Evolutionary conservation across 2,888 invertebrate genomes (phyloP).

Genomic region (Cephus runcator): DNA sequence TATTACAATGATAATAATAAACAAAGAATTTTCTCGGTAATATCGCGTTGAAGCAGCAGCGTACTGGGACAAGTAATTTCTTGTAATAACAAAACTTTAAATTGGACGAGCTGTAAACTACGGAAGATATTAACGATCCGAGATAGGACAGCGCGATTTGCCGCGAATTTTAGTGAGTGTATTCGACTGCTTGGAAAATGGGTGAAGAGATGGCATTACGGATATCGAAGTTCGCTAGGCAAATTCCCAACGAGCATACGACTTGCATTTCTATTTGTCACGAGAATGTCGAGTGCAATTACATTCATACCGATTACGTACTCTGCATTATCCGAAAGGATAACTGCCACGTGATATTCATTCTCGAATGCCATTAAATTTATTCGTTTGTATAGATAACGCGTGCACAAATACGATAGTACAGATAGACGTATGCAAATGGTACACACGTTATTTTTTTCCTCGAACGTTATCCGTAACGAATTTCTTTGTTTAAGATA

Average conservation of each 20-base stretch:
- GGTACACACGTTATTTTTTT: background rate
- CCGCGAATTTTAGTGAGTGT: background rate
- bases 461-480: background rate
- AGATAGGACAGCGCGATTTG: conserved; percentile 1
- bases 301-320: conserved; percentile 19
- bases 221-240: background rate
- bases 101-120: conserved; percentile 31
- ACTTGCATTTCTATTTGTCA: background rate
- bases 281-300: conserved; percentile 8
- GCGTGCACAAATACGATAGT: too few relatives aligned
- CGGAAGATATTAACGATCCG: conserved; percentile 20
- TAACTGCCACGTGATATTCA: background rate
- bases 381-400: background rate
- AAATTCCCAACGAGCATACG: background rate
- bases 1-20: background rate
- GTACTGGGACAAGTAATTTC: conserved; percentile 16
- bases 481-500: background rate
- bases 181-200: background rate
- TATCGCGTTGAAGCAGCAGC: background rate
- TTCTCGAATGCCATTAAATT: background rate
- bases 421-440: background rate
- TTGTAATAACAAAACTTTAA: conserved; percentile 32
- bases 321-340: background rate
- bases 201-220: background rate
- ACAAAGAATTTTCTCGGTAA: background rate